Base-by-base conservation (phyloP, 2,113 vertebrate species). In the Oreochromis aureus region DNA sequence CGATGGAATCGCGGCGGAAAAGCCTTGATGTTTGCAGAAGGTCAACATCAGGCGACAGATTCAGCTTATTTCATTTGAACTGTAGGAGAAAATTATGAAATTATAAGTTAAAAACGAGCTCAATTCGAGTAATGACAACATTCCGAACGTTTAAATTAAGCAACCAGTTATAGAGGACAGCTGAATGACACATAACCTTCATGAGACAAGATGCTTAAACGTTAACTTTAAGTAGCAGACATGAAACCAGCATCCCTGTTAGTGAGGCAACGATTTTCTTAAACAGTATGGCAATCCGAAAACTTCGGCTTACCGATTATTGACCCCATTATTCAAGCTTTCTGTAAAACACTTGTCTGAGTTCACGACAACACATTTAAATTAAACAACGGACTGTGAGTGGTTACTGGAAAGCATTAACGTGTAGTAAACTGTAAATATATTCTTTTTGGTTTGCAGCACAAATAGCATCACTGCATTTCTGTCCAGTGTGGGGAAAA, bases 341-440 rank as follows among this genome's bases (percentile, higher is more conserved):
- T 27, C 1, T 18, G 41, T 5, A 19, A 76, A 48, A 48, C 44
- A 16, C 2, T 4, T 11, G 6, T 48, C 41, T 48, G 22, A 46
- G 66, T 48, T 48, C 71, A 48, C 2, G 1, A 46, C 69, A 73
- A 10, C 41, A 7, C 41, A 73, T 73, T 44, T 44, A 73, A 46
- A 73, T 73, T 0, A 0, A 71, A 44, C 1, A 44, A 44, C 15
- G 0, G 7, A 24, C 66, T 71, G 12, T 22, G 36, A 0, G 36
- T 41, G 0, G 11, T 13, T 22, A 6, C 36, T 22, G 63, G 19
- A 2, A 9, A 41, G 2, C 13, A 1, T 73, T 27, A 71, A 71
- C 39, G 1, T 71, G 36, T 6, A 46, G 16, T 18, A 27, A 73
- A 73, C 13, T 46, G 22, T 73, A 46, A 73, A 46, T 22, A 27